phyloP scores from a whole-genome alignment of 2,113 vertebrate genomes.

The Gasterosteus aculeatus region DNA sequence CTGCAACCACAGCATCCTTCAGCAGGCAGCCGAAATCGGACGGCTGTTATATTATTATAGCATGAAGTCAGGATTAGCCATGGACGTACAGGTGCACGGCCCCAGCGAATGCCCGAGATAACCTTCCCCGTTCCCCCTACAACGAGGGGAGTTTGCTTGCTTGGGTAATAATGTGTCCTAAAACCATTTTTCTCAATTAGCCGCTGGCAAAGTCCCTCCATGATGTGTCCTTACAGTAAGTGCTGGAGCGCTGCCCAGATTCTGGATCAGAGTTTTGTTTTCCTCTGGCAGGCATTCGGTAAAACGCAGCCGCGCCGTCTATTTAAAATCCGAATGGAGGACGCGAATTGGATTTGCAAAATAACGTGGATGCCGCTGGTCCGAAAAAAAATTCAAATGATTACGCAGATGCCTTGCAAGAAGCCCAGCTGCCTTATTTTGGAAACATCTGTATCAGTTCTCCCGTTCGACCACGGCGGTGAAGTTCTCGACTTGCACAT shows the following conservation, averaged over 20 bases:
- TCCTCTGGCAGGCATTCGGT: not conserved
- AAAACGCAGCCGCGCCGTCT: not conserved
- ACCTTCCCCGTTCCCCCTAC: not conserved
- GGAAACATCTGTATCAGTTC: no score
- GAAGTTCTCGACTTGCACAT: no score
- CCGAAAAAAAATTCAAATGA: conserved; percentile 6
- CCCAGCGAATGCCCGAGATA: not conserved
- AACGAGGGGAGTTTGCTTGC: not conserved
- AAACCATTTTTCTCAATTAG: not conserved
- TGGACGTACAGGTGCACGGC: no score
- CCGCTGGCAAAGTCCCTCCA: not conserved
- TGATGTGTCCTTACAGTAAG: not conserved
- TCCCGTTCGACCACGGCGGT: no score
- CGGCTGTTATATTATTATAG: not conserved
- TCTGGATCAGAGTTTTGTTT: not conserved
- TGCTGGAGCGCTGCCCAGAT: not conserved
- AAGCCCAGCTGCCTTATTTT: not conserved
- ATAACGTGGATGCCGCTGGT: not conserved
- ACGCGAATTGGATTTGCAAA: conserved; percentile 5
- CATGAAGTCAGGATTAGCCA: not conserved
- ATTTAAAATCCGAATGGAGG: conserved; percentile 3
- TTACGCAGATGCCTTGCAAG: not conserved
- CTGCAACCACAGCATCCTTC: not conserved
- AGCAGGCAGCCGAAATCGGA: not conserved
- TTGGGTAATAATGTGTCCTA: not conserved